Evolutionary conservation across 1,140 invertebrate species (phyloP), one percentile per base, ranked within the genome.

Genomic region (Drosophila tani): DNA sequence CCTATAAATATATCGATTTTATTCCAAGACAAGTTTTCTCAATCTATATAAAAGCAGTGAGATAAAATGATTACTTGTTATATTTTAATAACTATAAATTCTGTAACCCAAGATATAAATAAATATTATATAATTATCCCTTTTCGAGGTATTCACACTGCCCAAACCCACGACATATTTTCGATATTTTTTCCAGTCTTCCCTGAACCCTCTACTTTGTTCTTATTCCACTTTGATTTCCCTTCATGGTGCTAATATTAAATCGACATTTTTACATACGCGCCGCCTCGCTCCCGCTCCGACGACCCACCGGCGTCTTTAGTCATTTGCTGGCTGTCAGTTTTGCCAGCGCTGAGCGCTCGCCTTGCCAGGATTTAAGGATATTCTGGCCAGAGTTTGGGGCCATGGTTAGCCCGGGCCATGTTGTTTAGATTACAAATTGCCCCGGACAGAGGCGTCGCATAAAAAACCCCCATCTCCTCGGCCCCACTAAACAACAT

Each of bases 341-440:
- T 68, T 86, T 45, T 76, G 32, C 56, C 77, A 57, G 60, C 21
- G 74, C 24, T 63, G 73, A 60, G 60, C 21, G 74, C 24, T 63
- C 38, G 43, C 40, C 64, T 62, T 77, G 75, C 38, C 79, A 76
- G 75, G 64, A 86, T 78, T 88, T 88, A 78, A 75, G 73, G 62
- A 84, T 78, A 87, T 81, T 77, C 15, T 55, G 45, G 27, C 2
- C 19, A 29, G 24, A 56, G 35, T 58, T 58, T 45, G 47, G 55
- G 24, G 24, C 65, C 65, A 46, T 66, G 73, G 45, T 56, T 69
- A 50, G 19, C 38, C 40, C 27, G 56, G 78, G 68, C 74, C 78
- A 88, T 78, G 77, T 88, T 90, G 86, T 85, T 90, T 90, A 91
- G 86, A 86, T 90, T 90, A 91, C 86, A 91, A 90, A 91, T 90